A percentile compares a stretch with the other conserved stretches of the same genome.
These are phyloP conservation scores for Halcyon leucocephala DNA, from an alignment of 2,797 vertebrate species.

Conservation along the genomic window DNA sequence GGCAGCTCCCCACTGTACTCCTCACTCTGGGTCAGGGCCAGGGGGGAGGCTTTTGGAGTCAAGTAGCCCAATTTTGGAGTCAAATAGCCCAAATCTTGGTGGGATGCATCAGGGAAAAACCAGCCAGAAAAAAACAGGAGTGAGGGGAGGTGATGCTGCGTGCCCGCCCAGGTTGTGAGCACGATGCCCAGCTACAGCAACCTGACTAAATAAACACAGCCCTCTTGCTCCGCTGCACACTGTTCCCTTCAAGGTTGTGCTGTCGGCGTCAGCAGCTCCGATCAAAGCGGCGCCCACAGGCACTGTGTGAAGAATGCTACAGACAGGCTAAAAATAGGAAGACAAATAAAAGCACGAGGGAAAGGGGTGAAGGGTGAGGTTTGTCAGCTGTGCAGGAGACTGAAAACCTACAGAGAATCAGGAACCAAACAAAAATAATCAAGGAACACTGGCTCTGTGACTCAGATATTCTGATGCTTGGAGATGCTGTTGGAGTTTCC, in stretches of 20 bases:
- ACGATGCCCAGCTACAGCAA: background rate
- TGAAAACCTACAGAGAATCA: background rate
- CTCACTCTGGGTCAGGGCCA: background rate
- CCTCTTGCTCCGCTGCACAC: background rate
- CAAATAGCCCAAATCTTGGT: background rate
- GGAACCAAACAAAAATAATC: background rate
- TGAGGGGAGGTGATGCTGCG: background rate
- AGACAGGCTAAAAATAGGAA: conserved; percentile 33
- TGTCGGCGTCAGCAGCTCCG: background rate
- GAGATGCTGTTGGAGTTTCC: background rate
- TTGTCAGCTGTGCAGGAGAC: background rate
- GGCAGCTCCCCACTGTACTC: background rate
- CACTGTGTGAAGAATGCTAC: background rate
- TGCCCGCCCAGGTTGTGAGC: background rate
- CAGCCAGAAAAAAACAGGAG: background rate
- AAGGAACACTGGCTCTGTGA: background rate
- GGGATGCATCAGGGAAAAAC: background rate
- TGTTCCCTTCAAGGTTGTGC: background rate
- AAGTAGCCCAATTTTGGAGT: background rate
- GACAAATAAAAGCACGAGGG: background rate
- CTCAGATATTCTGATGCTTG: background rate
- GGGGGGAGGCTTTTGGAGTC: background rate
- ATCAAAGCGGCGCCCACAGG: background rate
- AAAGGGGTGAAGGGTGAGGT: background rate
- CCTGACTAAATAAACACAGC: background rate